phyloP scores from a whole-genome alignment of 1,140 invertebrate species.

The Anagrus nilaparvatae region DNA sequence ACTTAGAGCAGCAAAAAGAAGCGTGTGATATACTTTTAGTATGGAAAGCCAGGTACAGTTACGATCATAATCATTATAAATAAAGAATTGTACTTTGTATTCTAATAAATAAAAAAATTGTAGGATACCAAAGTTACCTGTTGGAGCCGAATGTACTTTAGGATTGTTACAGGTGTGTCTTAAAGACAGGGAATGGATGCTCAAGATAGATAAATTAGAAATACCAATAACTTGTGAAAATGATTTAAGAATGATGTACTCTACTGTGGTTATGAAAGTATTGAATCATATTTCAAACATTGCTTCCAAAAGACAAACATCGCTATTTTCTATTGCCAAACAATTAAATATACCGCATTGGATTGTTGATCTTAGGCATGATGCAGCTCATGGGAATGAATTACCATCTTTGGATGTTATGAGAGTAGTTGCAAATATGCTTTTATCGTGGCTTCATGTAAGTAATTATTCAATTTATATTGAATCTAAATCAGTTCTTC shows the following conservation, averaged over 20 bases:
- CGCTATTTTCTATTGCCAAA: slow-evolving; percentile 47
- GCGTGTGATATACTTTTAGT: slow-evolving; percentile 44
- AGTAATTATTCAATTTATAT: slow-evolving; percentile 19
- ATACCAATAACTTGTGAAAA: slow-evolving; percentile 36
- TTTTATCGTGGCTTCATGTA: slow-evolving; percentile 50
- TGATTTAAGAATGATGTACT: slow-evolving; percentile 48
- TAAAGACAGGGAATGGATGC: slow-evolving; percentile 33
- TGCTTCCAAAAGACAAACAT: slow-evolving; percentile 40
- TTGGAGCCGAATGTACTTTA: slow-evolving; percentile 57
- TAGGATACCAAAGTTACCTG: slow-evolving; percentile 51
- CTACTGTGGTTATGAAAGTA: slow-evolving; percentile 51
- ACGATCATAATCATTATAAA: slow-evolving; percentile 3
- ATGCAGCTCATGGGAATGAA: slow-evolving; percentile 50
- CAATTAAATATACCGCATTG: slow-evolving; percentile 51
- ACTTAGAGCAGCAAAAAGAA: slow-evolving; percentile 32
- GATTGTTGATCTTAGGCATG: slow-evolving; percentile 56
- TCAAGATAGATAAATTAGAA: slow-evolving; percentile 24
- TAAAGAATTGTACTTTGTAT: not conserved
- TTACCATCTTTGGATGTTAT: slow-evolving; percentile 47
- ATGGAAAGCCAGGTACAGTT: slow-evolving; percentile 46
- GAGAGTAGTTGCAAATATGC: slow-evolving; percentile 43
- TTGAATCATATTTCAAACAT: slow-evolving; percentile 50
- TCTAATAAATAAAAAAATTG: slow-evolving; percentile 6
- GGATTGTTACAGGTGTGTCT: slow-evolving; percentile 50
- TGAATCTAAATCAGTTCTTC: slow-evolving; percentile 8